A percentile compares a stretch with the other conserved stretches of the same genome.
phyloP scores from a whole-genome alignment of 2,888 invertebrate genomes.

The Drosophila mayaguana region DNA sequence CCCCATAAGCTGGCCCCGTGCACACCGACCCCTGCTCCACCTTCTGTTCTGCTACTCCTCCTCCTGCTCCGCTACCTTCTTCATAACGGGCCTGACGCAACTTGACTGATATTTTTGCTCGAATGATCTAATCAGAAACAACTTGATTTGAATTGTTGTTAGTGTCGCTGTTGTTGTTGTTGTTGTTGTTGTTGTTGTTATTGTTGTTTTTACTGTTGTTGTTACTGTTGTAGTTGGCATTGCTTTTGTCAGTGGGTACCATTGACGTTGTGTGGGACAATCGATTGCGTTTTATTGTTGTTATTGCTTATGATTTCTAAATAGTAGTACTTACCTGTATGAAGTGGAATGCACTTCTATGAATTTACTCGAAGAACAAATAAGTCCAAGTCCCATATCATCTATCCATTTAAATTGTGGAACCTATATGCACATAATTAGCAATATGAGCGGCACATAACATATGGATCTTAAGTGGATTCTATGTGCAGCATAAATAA shows the following conservation, averaged over 20 bases:
- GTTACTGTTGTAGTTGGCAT: conserved; percentile 29
- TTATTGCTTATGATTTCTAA: conserved; percentile 36
- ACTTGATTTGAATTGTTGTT: conserved; percentile 77
- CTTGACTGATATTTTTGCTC: conserved; percentile 76
- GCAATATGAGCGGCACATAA: too few relatives aligned
- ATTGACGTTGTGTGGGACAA: conserved; percentile 42
- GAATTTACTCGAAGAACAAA: conserved; percentile 2
- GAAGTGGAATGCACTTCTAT: conserved; percentile 35
- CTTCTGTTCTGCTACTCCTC: neutral
- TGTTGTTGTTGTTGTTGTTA: conserved; percentile 37
- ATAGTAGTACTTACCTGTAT: conserved; percentile 13
- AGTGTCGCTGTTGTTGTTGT: conserved; percentile 31
- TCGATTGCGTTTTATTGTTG: conserved; percentile 26
- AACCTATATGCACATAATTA: too few relatives aligned
- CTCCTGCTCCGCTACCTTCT: neutral
- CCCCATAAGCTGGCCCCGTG: neutral
- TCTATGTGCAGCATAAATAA: neutral
- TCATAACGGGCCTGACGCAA: conserved; percentile 48
- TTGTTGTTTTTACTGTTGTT: conserved; percentile 29
- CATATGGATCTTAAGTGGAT: neutral
- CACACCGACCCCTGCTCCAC: neutral
- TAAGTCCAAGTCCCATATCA: neutral
- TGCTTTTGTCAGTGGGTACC: conserved; percentile 40
- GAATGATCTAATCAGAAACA: conserved; percentile 79
- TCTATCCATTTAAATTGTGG: too few relatives aligned